These are phyloP conservation scores for Cyrtodaria siliqua DNA, from an alignment of 2,888 invertebrate genomes.

Conservation along the genomic window DNA sequence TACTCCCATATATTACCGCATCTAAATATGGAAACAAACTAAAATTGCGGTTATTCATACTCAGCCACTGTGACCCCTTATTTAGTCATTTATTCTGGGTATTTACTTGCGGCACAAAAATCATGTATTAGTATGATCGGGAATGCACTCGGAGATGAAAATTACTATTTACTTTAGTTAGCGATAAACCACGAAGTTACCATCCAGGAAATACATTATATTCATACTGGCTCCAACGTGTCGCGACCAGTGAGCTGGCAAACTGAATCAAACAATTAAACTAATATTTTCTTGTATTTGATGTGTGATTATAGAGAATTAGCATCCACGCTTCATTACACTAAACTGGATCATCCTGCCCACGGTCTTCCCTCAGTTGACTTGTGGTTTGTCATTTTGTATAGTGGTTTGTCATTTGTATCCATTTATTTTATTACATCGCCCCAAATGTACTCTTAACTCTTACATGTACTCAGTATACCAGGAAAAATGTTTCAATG, in stretches of 20 bases:
- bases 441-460: too few species aligned
- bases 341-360: constrained; percentile 4
- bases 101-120: too few species aligned
- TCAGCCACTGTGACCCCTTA: too few species aligned
- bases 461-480: too few species aligned
- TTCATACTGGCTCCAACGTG: constrained; percentile 37
- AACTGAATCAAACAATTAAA: constrained; percentile 47
- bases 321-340: constrained; percentile 6
- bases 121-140: too few species aligned
- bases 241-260: constrained; percentile 27
- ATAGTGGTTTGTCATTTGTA: neutral
- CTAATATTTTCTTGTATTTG: constrained; percentile 23
- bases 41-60: too few species aligned
- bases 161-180: constrained; percentile 10
- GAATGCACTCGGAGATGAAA: neutral
- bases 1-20: too few species aligned
- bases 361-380: neutral
- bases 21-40: neutral
- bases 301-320: constrained; percentile 6
- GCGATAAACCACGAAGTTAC: neutral
- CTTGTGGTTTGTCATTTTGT: neutral
- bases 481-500: too few species aligned
- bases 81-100: too few species aligned
- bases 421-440: neutral
- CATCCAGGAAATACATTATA: constrained; percentile 9